Evolutionary conservation across 2,888 invertebrate species (phyloP).

Genomic region (Conus canariensis): DNA sequence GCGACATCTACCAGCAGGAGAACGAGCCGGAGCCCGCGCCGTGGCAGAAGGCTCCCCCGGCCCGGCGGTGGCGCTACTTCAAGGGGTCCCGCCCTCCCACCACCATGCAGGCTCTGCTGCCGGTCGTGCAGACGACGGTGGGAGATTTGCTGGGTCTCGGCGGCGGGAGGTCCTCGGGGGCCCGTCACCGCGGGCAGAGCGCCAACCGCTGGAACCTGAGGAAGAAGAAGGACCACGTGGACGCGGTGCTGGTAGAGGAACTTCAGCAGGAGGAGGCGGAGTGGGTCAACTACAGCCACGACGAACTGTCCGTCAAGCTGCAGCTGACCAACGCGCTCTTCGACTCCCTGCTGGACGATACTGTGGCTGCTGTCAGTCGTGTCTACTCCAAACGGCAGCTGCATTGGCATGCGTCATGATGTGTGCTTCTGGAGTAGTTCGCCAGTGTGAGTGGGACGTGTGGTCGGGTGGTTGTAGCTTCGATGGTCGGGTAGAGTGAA

Average conservation of each 20-base stretch:
- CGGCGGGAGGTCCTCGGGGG: conserved; percentile 57
- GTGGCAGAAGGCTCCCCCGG: conserved; percentile 80
- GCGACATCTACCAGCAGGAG: conserved; percentile 74
- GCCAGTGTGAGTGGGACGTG: too few species aligned
- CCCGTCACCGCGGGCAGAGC: conserved; percentile 52
- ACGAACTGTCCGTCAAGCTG: conserved; percentile 85
- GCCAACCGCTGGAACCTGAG: conserved; percentile 69
- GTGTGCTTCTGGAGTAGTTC: too few species aligned
- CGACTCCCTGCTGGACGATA: conserved; percentile 81
- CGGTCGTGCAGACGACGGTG: conserved; percentile 68
- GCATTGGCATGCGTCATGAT: neutral
- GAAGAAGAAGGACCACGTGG: conserved; percentile 83
- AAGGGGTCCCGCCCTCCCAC: conserved; percentile 59
- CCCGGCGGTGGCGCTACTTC: neutral
- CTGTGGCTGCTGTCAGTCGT: conserved; percentile 74
- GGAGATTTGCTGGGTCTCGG: conserved; percentile 67
- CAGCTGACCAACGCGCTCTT: conserved; percentile 82
- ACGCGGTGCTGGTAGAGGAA: conserved; percentile 86
- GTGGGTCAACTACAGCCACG: conserved; percentile 87
- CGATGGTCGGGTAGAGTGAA: too few species aligned
- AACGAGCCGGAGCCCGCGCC: conserved; percentile 77
- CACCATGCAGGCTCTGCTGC: conserved; percentile 66
- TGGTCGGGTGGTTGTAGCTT: too few species aligned
- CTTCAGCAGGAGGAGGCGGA: conserved; percentile 86
- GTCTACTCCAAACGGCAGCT: conserved; percentile 60